Conservation (phyloP, 2,113 vertebrate genomes). For the Poeciliopsis turrubarensis region DNA sequence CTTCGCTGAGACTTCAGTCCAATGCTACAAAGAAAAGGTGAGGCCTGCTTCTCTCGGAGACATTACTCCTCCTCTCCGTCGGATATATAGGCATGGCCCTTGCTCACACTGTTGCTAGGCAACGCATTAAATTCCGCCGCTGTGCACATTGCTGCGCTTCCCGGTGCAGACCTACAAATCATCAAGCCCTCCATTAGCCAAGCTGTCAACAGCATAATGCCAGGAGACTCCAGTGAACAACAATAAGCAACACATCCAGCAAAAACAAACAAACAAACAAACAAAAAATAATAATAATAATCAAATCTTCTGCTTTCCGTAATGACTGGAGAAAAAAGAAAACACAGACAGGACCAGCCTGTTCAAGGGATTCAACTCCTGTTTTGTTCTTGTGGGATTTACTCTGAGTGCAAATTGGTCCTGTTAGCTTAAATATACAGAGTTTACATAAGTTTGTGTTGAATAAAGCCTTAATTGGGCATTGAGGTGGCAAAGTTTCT, state of each 20-base stretch:
- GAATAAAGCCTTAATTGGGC: neutral
- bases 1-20: conserved; percentile 43
- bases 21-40: conserved; percentile 75
- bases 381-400: neutral
- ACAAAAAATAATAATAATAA: neutral
- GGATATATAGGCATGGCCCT: conserved; percentile 53
- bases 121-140: conserved; percentile 71
- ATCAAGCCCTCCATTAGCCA: conserved; percentile 67
- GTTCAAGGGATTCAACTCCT: conserved; percentile 4
- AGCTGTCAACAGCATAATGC: conserved; percentile 68
- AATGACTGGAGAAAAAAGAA: neutral
- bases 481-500: neutral
- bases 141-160: conserved; percentile 54
- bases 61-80: conserved; percentile 40
- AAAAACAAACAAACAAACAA: too few relatives aligned
- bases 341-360: conserved; percentile 66
- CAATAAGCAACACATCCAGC: conserved; percentile 25
- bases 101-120: conserved; percentile 77
- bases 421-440: neutral
- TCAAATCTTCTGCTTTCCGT: neutral
- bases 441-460: neutral
- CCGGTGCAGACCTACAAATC: conserved; percentile 71
- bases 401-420: neutral
- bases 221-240: conserved; percentile 52
- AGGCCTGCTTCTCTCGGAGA: conserved; percentile 44